phyloP scores from a whole-genome alignment of 2,888 invertebrate species.

The Conomelus anceps region DNA sequence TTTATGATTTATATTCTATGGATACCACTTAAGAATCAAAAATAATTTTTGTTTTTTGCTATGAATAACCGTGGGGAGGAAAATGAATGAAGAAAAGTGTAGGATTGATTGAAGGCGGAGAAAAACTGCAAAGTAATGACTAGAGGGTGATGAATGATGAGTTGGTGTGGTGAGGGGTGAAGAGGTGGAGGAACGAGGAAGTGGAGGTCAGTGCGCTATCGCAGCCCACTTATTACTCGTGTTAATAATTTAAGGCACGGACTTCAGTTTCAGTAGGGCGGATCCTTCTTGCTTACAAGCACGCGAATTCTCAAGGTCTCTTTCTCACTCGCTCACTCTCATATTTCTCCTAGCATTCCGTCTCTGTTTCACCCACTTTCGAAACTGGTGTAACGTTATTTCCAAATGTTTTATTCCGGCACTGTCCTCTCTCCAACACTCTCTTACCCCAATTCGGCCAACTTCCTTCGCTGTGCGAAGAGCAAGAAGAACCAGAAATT shows the following conservation, averaged over 20 bases:
- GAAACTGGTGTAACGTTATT: not conserved
- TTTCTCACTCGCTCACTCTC: not conserved
- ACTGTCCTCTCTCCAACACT: not conserved
- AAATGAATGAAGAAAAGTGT: not conserved
- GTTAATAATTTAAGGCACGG: not conserved
- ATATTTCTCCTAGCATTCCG: not conserved
- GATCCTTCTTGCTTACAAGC: not conserved
- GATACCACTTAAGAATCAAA: not conserved
- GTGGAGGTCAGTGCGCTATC: not conserved
- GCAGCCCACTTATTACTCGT: not conserved
- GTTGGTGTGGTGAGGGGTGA: not conserved
- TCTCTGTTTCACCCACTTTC: not conserved
- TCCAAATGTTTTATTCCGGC: not conserved
- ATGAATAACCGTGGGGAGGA: not conserved
- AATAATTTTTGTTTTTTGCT: not conserved
- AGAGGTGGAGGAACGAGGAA: not conserved
- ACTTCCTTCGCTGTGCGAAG: not conserved
- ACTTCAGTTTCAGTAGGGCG: not conserved
- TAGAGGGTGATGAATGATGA: not conserved
- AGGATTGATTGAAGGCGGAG: not conserved
- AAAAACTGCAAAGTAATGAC: not conserved
- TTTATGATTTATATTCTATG: not conserved
- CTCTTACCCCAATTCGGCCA: not conserved
- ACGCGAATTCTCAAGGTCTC: not conserved
- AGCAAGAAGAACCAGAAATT: not conserved